phyloP scores from a whole-genome alignment of 2,888 invertebrate genomes.

The Phyllotreta striolata region DNA sequence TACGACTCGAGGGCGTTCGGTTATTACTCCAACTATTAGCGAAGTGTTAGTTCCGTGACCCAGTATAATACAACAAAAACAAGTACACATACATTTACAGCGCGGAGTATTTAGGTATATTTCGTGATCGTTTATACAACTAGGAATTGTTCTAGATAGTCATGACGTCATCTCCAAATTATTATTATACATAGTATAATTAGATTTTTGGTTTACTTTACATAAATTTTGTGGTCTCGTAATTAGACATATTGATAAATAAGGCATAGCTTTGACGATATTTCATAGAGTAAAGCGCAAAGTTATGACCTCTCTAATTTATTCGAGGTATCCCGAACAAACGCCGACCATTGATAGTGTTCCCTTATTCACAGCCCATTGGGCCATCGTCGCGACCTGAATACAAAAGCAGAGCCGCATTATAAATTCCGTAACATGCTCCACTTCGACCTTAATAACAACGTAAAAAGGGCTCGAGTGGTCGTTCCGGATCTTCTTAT shows the following conservation, averaged over 20 bases:
- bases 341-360: slow-evolving; percentile 30
- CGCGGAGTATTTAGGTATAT: no score
- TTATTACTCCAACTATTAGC: slow-evolving; percentile 13
- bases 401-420: slow-evolving; percentile 55
- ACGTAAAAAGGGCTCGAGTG: slow-evolving; percentile 42
- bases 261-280: no score
- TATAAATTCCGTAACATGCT: slow-evolving; percentile 52
- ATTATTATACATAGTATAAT: no score
- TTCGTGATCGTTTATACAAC: no score
- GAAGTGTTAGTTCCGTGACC: slow-evolving; percentile 5
- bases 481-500: slow-evolving; percentile 34
- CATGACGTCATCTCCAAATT: no score
- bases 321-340: slow-evolving; percentile 7
- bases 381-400: slow-evolving; percentile 50
- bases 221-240: no score
- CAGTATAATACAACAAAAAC: slow-evolving; percentile 8
- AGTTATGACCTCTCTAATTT: slow-evolving; percentile 21
- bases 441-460: slow-evolving; percentile 49
- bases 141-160: no score
- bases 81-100: background rate
- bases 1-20: slow-evolving; percentile 8
- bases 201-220: no score
- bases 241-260: no score
- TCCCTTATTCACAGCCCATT: slow-evolving; percentile 54
- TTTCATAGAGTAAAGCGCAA: background rate